phyloP scores from a whole-genome alignment of 2,888 invertebrate genomes.

The Eupeodes latifasciatus region DNA sequence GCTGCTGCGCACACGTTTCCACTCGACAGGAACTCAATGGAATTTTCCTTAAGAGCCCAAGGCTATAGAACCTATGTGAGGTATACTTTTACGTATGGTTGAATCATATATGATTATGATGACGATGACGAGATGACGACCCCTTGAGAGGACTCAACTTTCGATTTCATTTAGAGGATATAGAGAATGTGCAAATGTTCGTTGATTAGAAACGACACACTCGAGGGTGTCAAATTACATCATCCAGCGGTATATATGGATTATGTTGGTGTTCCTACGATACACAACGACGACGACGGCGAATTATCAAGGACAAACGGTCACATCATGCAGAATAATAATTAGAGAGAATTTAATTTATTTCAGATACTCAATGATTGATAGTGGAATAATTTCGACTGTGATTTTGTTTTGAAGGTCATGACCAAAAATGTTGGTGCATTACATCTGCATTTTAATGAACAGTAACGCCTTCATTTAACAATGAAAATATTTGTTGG shows the following conservation, averaged over 20 bases:
- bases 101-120: conserved; percentile 30
- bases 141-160: conserved; percentile 44
- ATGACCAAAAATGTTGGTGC: conserved; percentile 5
- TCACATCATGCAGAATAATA: conserved; percentile 22
- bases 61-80: not conserved
- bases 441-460: not conserved
- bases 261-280: conserved; percentile 7
- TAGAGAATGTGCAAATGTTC: conserved; percentile 39
- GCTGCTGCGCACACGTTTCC: conserved; percentile 74
- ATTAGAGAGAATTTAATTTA: conserved; percentile 21
- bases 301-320: conserved; percentile 47
- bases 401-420: conserved; percentile 59
- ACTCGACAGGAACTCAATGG: conserved; percentile 66
- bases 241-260: conserved; percentile 1
- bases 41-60: conserved; percentile 61
- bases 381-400: conserved; percentile 11
- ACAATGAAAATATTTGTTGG: no score
- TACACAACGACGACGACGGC: conserved; percentile 5
- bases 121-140: conserved; percentile 30
- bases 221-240: conserved; percentile 62
- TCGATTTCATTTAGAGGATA: conserved; percentile 37
- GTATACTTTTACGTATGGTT: conserved; percentile 13
- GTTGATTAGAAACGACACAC: conserved; percentile 30
- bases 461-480: no score
- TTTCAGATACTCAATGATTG: not conserved